A percentile compares a stretch with the other conserved stretches of the same genome.
phyloP scores from a whole-genome alignment of 2,113 vertebrate species.

The Noctilio leporinus region DNA sequence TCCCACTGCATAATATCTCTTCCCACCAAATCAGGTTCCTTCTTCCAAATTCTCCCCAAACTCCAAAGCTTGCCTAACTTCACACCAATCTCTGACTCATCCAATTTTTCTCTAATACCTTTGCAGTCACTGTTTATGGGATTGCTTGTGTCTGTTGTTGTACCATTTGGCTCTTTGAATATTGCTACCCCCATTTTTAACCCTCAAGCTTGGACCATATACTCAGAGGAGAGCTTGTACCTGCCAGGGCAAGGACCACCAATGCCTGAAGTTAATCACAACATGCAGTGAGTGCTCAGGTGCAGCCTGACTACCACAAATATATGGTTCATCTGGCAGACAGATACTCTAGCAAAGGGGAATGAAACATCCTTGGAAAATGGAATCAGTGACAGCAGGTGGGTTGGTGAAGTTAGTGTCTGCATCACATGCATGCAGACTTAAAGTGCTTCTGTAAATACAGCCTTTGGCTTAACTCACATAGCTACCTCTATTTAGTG shows the following conservation, averaged over 20 bases:
- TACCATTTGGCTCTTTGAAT: neutral
- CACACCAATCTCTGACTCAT: neutral
- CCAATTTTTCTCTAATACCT: neutral
- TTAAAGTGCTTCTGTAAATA: neutral
- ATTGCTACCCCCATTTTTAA: rapidly evolving
- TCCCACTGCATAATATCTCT: neutral
- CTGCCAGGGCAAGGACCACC: neutral
- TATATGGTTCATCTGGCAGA: neutral
- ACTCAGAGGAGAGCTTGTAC: neutral
- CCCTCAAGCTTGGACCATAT: neutral
- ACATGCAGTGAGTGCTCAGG: rapidly evolving
- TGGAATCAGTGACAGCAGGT: neutral
- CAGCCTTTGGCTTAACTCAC: neutral
- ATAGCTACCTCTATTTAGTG: neutral
- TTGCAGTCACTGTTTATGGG: neutral
- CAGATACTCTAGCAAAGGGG: neutral
- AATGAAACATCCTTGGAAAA: neutral
- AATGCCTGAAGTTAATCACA: neutral
- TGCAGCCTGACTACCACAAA: neutral
- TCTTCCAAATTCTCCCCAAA: neutral
- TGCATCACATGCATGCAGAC: neutral
- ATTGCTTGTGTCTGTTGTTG: neutral
- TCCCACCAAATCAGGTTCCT: neutral
- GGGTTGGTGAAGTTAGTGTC: neutral
- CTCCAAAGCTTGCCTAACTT: neutral